Base-by-base conservation (phyloP, 1,140 invertebrate genomes). In the Drosophila suzukii region DNA sequence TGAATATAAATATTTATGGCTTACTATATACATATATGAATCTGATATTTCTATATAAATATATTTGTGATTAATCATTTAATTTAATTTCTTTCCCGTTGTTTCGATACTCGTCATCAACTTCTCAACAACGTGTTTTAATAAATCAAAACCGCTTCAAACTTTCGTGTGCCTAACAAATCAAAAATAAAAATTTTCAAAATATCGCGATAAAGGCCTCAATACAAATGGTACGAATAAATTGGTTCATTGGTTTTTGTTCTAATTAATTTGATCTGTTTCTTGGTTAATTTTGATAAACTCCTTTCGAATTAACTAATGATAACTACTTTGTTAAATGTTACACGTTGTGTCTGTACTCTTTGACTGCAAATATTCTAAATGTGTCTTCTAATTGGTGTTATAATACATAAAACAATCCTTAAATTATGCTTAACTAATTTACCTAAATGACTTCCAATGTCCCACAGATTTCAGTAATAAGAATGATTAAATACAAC, bases 201-300 rank as follows among this genome's bases (percentile, higher is more conserved):
- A 62, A 56, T 65, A 66, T 82, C 67, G 81, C 62, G 75, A 63
- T 58, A 85, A 78, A 90, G 88, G 88, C 88, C 80, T 90, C 88
- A 68, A 90, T 90, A 90, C 88, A 90, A 90, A 90, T 90, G 88
- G 88, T 90, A 90, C 86, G 88, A 90, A 90, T 83, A 83, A 88
- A 90, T 86, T 85, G 82, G 82, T 85, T 78, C 41, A 89, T 76
- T 76, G 32, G 43, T 36, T 85, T 66, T 76, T 67, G 55, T 71
- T 81, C 36, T 50, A 49, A 75, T 63, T 81, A 58, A 74, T 84
- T 89, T 78, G 51, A 73, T 51, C 58, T 65, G 65, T 75, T 77
- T 57, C 46, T 62, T 74, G 47, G 56, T 73, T 78, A 6, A 50
- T 74, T 82, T 77, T 53, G 15, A 61, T 72, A 66, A 47, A 43